Percentiles rank a stretch among this genome's conserved stretches.
Conservation (phyloP, 1,140 invertebrate species). For the Prorops nasuta region DNA sequence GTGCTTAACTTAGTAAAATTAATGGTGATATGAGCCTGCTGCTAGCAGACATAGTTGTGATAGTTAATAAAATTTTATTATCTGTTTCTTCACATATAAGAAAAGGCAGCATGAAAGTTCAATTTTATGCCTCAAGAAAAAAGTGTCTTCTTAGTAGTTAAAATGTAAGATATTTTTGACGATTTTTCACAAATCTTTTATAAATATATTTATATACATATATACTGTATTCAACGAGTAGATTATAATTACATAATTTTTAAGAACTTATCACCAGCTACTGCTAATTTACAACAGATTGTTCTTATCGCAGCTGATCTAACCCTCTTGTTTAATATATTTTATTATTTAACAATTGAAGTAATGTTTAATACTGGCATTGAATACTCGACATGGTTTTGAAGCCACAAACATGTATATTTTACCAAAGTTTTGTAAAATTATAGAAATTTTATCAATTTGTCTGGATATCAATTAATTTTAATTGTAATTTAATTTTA, state of each 20-base stretch:
- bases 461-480: conserved; percentile 30
- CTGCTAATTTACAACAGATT: background rate
- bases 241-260: background rate
- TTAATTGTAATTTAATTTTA: conserved; percentile 30
- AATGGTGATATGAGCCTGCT: too few relatives aligned
- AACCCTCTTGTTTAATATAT: background rate
- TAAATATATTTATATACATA: background rate
- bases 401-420: conserved; percentile 26
- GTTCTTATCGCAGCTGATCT: background rate
- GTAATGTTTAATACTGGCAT: background rate
- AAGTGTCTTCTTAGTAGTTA: conserved; percentile 24
- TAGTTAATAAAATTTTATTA: too few relatives aligned
- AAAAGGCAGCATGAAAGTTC: conserved; percentile 32
- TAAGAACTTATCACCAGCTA: background rate
- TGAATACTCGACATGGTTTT: background rate
- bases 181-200: background rate
- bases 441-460: conserved; percentile 28
- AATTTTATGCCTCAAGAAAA: conserved; percentile 27
- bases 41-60: too few relatives aligned
- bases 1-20: too few relatives aligned
- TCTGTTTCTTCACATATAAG: conserved; percentile 22
- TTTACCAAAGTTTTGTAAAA: conserved; percentile 39
- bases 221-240: background rate
- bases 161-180: too few relatives aligned
- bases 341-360: background rate